Percentiles rank a stretch among this genome's conserved stretches.
Evolutionary conservation across 2,888 invertebrate genomes (phyloP).

Genomic region (Eubasilissa splendida): DNA sequence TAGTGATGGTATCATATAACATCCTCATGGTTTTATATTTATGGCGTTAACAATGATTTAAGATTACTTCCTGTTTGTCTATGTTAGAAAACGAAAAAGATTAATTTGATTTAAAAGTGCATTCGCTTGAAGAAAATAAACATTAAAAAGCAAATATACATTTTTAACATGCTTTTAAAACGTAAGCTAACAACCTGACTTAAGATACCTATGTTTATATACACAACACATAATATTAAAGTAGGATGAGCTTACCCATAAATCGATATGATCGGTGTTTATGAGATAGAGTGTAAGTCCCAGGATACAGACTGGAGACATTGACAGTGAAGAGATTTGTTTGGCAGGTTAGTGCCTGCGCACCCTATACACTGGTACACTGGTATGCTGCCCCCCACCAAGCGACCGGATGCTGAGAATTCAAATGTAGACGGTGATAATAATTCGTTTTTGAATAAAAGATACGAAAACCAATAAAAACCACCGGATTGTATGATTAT

Average conservation of each 20-base stretch:
- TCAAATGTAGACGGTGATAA: not conserved
- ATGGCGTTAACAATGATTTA: no score
- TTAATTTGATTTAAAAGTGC: no score
- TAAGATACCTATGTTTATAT: not conserved
- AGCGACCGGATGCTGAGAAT: conserved; percentile 47
- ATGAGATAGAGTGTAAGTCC: not conserved
- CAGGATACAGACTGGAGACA: not conserved
- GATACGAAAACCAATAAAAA: no score
- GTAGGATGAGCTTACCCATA: not conserved
- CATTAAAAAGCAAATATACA: no score
- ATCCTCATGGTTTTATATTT: no score
- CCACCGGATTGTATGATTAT: no score
- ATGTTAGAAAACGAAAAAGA: no score
- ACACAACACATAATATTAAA: not conserved
- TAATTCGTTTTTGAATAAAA: no score
- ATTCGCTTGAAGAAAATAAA: no score
- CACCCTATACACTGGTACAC: not conserved
- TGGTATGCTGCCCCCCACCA: conserved; percentile 46
- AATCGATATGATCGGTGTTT: conserved; percentile 22
- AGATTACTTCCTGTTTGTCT: no score
- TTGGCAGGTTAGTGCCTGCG: no score
- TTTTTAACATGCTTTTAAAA: not conserved
- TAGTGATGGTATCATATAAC: no score
- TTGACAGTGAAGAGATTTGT: not conserved
- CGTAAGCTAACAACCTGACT: not conserved